A percentile compares a stretch with the other conserved stretches of the same genome.
phyloP scores from a whole-genome alignment of 2,797 vertebrate species.

The Leptoclinus maculatus region DNA sequence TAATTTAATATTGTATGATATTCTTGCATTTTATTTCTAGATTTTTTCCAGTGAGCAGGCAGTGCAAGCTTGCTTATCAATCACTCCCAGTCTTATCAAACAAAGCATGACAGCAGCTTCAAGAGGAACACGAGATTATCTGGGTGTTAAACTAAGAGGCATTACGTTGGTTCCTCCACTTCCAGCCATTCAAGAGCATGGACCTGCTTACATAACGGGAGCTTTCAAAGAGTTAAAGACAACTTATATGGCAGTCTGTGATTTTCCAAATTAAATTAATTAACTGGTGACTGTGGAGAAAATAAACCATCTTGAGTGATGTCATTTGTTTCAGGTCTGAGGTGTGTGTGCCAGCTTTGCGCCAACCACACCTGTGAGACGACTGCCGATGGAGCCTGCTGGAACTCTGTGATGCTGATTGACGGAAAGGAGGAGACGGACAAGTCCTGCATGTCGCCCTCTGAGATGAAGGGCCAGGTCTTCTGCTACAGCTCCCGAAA shows the following conservation, averaged over 20 bases:
- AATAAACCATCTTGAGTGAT: neutral
- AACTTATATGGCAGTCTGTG: slow-evolving; percentile 15
- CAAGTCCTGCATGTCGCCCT: slow-evolving; percentile 92
- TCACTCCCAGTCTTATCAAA: slow-evolving; percentile 68
- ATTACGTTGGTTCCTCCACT: slow-evolving; percentile 76
- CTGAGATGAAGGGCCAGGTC: slow-evolving; percentile 91
- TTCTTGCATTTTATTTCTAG: slow-evolving; percentile 15
- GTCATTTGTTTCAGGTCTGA: slow-evolving; percentile 80
- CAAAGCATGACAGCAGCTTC: slow-evolving; percentile 72
- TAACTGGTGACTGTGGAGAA: neutral
- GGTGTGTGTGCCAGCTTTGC: slow-evolving; percentile 94
- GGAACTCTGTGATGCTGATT: slow-evolving; percentile 95
- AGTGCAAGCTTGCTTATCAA: slow-evolving; percentile 38
- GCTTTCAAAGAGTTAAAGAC: slow-evolving; percentile 48
- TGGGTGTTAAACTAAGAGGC: slow-evolving; percentile 84
- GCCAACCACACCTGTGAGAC: slow-evolving; percentile 95
- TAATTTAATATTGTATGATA: neutral
- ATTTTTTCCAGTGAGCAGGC: slow-evolving; percentile 8
- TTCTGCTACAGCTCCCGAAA: slow-evolving; percentile 95
- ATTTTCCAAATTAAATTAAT: slow-evolving; percentile 16
- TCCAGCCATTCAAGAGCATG: slow-evolving; percentile 64
- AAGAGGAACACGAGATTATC: slow-evolving; percentile 80
- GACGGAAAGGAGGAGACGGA: slow-evolving; percentile 91
- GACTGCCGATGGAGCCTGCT: slow-evolving; percentile 92
- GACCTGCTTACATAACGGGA: slow-evolving; percentile 74